Percentiles rank a stretch among this genome's conserved stretches.
These are phyloP conservation scores for Ceratina calcarata DNA, from an alignment of 1,140 invertebrate genomes.

Conservation along the genomic window DNA sequence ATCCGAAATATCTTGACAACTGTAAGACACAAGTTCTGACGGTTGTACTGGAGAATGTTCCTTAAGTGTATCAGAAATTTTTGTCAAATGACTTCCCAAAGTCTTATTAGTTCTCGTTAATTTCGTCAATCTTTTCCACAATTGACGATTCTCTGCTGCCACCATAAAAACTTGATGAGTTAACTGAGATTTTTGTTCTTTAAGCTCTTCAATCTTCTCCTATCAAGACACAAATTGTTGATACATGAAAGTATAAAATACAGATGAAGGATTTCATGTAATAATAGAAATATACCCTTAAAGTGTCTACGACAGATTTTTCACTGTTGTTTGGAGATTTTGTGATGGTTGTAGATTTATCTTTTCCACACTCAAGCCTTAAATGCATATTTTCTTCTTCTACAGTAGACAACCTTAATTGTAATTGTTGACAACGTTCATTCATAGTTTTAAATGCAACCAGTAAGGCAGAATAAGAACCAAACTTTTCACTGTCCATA, in stretches of 20 bases:
- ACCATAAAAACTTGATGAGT: conserved; percentile 89
- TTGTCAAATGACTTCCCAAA: conserved; percentile 79
- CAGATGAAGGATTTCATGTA: no score
- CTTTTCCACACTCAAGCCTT: conserved; percentile 80
- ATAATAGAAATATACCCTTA: conserved; percentile 54
- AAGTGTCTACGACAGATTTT: conserved; percentile 42
- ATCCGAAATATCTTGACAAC: conserved; percentile 58
- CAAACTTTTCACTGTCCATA: conserved; percentile 66
- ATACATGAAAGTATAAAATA: conserved; percentile 28
- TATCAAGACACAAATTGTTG: conserved; percentile 67
- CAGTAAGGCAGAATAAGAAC: conserved; percentile 84
- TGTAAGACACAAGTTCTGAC: conserved; percentile 66
- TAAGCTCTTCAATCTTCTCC: conserved; percentile 84
- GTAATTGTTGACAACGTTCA: conserved; percentile 87
- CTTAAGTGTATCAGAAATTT: conserved; percentile 80
- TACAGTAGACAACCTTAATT: conserved; percentile 84
- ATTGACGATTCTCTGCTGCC: conserved; percentile 87
- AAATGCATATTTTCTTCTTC: conserved; percentile 88
- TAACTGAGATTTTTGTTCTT: conserved; percentile 87
- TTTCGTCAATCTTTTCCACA: conserved; percentile 87
- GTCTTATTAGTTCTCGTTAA: conserved; percentile 83
- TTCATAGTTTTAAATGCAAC: conserved; percentile 89
- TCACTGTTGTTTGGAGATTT: conserved; percentile 51
- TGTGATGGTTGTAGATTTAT: conserved; percentile 44
- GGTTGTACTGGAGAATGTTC: conserved; percentile 71